Percentiles rank a stretch among this genome's conserved stretches.
phyloP scores from a whole-genome alignment of 2,113 vertebrate genomes.

The Callospermophilus lateralis region DNA sequence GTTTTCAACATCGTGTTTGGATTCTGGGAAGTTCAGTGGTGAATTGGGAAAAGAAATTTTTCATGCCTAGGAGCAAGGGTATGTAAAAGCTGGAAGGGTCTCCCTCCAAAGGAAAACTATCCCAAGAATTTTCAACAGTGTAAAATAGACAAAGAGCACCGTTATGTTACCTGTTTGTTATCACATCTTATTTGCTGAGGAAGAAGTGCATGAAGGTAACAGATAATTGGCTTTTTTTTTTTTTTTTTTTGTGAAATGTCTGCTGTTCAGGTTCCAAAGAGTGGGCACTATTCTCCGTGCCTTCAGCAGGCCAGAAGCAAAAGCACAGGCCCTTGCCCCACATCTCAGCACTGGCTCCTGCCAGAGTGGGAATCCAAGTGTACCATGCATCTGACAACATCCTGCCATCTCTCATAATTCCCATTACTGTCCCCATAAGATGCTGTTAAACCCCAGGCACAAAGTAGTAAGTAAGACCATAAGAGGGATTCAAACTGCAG shows the following conservation, averaged over 20 bases:
- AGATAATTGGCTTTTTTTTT: neutral
- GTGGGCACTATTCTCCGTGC: neutral
- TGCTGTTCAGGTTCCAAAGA: neutral
- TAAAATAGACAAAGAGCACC: neutral
- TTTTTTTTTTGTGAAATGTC: neutral
- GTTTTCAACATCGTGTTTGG: neutral
- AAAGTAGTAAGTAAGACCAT: neutral
- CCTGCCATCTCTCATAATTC: neutral
- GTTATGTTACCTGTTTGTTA: neutral
- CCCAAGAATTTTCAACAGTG: neutral
- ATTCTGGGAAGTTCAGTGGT: neutral
- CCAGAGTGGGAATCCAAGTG: neutral
- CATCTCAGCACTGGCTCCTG: neutral
- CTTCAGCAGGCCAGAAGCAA: neutral
- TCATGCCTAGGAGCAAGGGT: neutral
- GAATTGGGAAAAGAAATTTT: neutral
- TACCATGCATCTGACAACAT: neutral
- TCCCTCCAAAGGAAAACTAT: constrained; percentile 24
- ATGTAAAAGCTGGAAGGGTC: neutral
- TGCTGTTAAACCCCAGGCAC: neutral
- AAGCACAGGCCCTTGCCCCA: neutral
- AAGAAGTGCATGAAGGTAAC: neutral
- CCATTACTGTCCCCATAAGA: neutral
- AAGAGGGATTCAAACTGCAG: neutral
- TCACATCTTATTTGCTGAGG: neutral